phyloP scores from a whole-genome alignment of 2,888 invertebrate genomes.

The Andrena dorsata region DNA sequence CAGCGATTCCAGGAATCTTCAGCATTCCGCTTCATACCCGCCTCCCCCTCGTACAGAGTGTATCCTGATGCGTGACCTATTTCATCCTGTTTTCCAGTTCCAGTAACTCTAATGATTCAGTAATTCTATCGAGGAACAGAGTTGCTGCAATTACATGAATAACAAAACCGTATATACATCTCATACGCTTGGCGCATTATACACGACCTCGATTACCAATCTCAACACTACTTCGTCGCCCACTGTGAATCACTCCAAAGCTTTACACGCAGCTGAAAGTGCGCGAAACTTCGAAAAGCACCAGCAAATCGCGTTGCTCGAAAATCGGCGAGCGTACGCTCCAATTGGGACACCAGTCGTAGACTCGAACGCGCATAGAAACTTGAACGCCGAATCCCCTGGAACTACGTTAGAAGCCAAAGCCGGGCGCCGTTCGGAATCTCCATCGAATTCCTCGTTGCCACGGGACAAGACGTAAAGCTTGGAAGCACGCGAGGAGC shows the following conservation, averaged over 20 bases:
- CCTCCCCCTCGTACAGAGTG: not conserved
- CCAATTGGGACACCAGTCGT: no score
- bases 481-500: not conserved
- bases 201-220: not conserved
- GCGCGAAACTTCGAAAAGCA: no score
- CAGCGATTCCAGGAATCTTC: conserved; percentile 25
- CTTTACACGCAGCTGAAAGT: not conserved
- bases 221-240: not conserved
- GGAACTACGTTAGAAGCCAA: not conserved
- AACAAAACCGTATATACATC: no score
- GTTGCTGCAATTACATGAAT: not conserved
- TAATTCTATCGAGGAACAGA: not conserved
- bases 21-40: conserved; percentile 29
- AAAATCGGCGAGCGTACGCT: no score
- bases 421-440: not conserved
- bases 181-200: not conserved
- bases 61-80: not conserved
- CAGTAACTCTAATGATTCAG: not conserved
- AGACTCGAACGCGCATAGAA: no score
- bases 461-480: not conserved
- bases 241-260: not conserved
- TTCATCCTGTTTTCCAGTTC: not conserved
- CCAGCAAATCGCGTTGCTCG: no score
- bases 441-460: conserved; percentile 15
- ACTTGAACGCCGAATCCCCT: not conserved